A percentile compares a stretch with the other conserved stretches of the same genome.
These are phyloP conservation scores for Gallinago undulata DNA, from an alignment of 2,113 vertebrate species.

Conservation along the genomic window DNA sequence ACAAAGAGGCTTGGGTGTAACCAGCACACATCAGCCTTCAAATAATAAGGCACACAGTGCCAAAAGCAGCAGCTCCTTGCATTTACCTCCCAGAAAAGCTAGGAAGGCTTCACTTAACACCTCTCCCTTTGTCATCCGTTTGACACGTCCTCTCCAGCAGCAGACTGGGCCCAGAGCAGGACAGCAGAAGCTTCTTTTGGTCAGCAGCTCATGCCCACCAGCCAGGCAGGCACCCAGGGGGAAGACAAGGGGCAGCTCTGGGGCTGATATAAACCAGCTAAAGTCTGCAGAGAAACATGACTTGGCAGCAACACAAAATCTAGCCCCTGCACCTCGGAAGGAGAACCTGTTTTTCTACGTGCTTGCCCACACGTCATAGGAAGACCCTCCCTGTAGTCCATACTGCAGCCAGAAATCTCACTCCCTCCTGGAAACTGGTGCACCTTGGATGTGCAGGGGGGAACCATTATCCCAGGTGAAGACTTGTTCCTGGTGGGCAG, in stretches of 20 bases:
- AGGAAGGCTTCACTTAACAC: background rate
- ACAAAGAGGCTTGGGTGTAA: background rate
- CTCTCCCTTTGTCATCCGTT: background rate
- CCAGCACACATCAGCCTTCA: background rate
- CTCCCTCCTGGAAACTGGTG: background rate
- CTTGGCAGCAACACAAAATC: background rate
- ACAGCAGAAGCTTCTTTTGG: background rate
- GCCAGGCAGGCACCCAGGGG: background rate
- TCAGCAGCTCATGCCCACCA: background rate
- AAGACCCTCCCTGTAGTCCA: background rate
- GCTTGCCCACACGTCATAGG: background rate
- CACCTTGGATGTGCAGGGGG: background rate
- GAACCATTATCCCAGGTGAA: background rate
- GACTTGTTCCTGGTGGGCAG: background rate
- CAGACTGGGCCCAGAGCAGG: background rate
- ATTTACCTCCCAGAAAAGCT: background rate
- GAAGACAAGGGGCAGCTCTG: background rate
- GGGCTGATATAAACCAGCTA: background rate
- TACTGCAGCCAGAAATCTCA: background rate
- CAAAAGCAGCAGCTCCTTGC: background rate
- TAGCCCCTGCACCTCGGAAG: background rate
- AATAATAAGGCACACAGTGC: background rate
- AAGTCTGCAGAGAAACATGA: accelerated
- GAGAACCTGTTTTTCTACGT: background rate
- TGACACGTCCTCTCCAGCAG: background rate